Base-by-base conservation (phyloP, 2,888 invertebrate species). In the Oxyteleia sp. region DNA sequence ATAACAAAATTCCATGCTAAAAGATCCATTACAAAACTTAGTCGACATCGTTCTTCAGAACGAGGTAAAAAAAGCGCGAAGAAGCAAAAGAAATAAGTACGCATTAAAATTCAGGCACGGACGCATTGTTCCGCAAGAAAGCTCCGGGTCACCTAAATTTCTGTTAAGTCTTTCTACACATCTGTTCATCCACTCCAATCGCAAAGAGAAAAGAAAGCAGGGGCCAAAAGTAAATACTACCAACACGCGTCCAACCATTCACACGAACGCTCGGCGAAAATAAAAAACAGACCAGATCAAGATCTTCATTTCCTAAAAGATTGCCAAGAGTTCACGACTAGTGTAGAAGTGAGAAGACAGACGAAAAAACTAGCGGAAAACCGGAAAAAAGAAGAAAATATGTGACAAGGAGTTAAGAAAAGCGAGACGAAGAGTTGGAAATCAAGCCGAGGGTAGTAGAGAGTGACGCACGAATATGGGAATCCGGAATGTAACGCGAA, bases 71-170 rank as follows among this genome's bases (percentile, higher is more conserved):
- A 53, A 74, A 13, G 53, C 16, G 15, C 47, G 41, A 64, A 75
- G 51, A 45, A 71, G 20, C 71, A 11, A 16, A 16, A 49, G 61
- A 69, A 69, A 78, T 53, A 55, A 47, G 51, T 45, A 45, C 61
- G 61, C 68, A 78, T 72, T 80, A 72, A 64, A 80, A 72, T 80
- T 57, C 57, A 64, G 59, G 49, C 59, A 38, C 51, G 38, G 7
- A 59, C 18, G 59, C 49, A 66, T 80, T 80, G 72, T 80, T 64
- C 55, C 15, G 43, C 35, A 35, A 61, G 29, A 74, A 68, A 68
- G 74, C 63, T 75, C 47, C 74, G 32, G 68, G 74, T 81, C 74
- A 74, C 74, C 69, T 81, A 74, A 81, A 81, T 81, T 63, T 81
- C 71, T 47, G 79, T 64, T 49, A 64, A 71, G 49, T 57, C 64